Base-by-base conservation (phyloP, 2,888 invertebrate species). In the Phasia obesa region DNA sequence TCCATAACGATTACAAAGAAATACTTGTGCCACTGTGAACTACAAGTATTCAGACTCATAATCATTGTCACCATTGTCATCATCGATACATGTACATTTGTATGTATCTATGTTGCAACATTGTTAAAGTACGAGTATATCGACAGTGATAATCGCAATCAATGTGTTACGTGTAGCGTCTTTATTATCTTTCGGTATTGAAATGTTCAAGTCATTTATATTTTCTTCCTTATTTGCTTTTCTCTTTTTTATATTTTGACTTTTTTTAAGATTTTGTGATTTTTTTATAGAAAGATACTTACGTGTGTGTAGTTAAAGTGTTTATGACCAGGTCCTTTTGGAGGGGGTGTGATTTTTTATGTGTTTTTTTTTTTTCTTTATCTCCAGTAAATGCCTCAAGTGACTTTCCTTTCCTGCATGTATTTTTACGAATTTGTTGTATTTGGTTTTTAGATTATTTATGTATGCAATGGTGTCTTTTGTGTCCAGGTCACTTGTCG, bases 131-230 rank as follows among this genome's bases (percentile, higher is more conserved):
- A 27, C 27, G 27, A 5, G 84, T 85, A 81, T 86, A 25, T 67
- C 85, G 85, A 85, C 86, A 85, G 21, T 62, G 62, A 59, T 84
- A 86, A 87, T 87, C 86, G 86, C 84, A 81, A 84, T 85, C 86
- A 87, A 86, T 84, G 55, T 71, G 23, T 31, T 70, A 87, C 87
- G 86, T 87, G 87, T 86, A 87, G 84, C 86, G 87, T 88, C 88
- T 88, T 87, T 88, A 88, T 88, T 87, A 87, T 88, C 87, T 86
- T 86, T 86, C 86, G 47, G 64, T 75, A 38, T 35, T 65, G 23
- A 64, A 75, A 64, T 77, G 55, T 64, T 31, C 47, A 47, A 77
- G 69, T 55, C 62, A 62, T 77, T 64, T 70, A 55, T 17, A 84
- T 83, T 85, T 84, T 84, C 84, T 78, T 75, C 57, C 78, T 70